Percentiles rank a stretch among this genome's conserved stretches.
Conservation (phyloP, 1,140 invertebrate genomes). For the Drosophila mauritiana region DNA sequence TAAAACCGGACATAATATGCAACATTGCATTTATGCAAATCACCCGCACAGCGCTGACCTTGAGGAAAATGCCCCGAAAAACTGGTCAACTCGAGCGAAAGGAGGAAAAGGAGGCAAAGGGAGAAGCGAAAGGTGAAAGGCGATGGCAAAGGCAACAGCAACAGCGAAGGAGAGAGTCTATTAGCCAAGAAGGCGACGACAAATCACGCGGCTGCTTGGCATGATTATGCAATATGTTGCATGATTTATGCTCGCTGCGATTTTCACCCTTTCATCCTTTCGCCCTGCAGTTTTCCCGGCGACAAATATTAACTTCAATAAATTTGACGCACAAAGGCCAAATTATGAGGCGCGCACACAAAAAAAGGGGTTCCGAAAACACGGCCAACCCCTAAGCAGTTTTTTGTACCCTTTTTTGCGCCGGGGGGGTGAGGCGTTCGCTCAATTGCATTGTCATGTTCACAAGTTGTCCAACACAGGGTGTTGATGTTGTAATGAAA, state of each 20-base stretch:
- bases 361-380: slow-evolving; percentile 48
- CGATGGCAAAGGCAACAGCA: not conserved
- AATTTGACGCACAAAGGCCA: slow-evolving; percentile 70
- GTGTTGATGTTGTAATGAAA: slow-evolving; percentile 81
- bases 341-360: slow-evolving; percentile 52
- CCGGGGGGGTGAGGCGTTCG: slow-evolving; percentile 15
- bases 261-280: slow-evolving; percentile 57
- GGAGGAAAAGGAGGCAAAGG: not conserved
- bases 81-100: not conserved
- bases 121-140: not conserved
- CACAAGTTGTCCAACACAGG: slow-evolving; percentile 79
- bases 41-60: slow-evolving; percentile 28
- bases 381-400: slow-evolving; percentile 26
- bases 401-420: slow-evolving; percentile 14
- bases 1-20: slow-evolving; percentile 62
- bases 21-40: slow-evolving; percentile 75
- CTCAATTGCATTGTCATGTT: slow-evolving; percentile 82
- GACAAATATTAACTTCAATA: slow-evolving; percentile 83
- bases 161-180: slow-evolving; percentile 8
- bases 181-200: slow-evolving; percentile 27
- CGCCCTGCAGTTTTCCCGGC: slow-evolving; percentile 43
- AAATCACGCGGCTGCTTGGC: slow-evolving; percentile 46
- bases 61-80: not conserved
- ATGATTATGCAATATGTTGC: slow-evolving; percentile 84
- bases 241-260: slow-evolving; percentile 75